These are phyloP conservation scores for Poecilus cupreus DNA, from an alignment of 2,888 invertebrate species.

Conservation along the genomic window DNA sequence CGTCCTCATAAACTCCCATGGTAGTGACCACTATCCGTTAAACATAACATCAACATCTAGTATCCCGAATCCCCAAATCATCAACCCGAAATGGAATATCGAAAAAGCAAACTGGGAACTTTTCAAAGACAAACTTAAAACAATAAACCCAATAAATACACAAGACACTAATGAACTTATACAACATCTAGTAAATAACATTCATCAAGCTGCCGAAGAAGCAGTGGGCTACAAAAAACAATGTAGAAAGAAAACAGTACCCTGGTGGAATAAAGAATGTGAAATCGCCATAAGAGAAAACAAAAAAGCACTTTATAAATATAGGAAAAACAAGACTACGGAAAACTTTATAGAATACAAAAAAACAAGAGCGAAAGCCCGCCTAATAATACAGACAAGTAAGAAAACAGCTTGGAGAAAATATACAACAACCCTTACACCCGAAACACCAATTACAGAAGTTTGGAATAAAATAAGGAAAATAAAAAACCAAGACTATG, in stretches of 20 bases:
- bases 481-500: too few species aligned
- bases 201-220: not conserved
- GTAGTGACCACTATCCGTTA: not conserved
- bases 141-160: not conserved
- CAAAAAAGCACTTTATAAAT: not conserved
- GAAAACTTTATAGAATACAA: not conserved
- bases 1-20: not conserved
- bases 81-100: not conserved
- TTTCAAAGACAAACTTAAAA: not conserved
- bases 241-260: not conserved
- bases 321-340: not conserved
- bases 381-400: not conserved
- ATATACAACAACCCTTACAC: not conserved
- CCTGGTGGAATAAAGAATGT: conserved; percentile 34
- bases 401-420: conserved; percentile 14
- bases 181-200: too few species aligned
- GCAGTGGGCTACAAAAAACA: not conserved
- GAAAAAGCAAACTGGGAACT: conserved; percentile 2
- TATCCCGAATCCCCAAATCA: not conserved
- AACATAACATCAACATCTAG: not conserved
- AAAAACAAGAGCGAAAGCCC: conserved; percentile 9
- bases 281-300: not conserved
- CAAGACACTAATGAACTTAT: not conserved
- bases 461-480: conserved; percentile 27
- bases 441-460: not conserved